phyloP scores from a whole-genome alignment of 2,888 invertebrate species.

The Spisula subtruncata region DNA sequence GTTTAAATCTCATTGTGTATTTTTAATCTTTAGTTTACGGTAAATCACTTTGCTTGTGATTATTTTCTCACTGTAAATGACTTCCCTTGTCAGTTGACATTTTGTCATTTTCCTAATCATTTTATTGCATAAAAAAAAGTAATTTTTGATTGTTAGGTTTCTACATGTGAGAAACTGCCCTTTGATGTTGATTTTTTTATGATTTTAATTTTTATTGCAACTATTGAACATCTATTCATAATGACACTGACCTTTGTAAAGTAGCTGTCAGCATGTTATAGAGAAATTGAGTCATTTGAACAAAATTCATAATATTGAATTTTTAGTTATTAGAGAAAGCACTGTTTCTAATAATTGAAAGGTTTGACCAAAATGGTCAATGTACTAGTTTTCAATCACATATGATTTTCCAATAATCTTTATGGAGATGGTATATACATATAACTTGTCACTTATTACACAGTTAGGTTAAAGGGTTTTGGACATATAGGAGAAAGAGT shows the following conservation, averaged over 20 bases:
- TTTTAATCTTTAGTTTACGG: too few relatives aligned
- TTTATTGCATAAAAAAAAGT: not conserved
- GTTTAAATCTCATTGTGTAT: too few relatives aligned
- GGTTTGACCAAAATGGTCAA: too few relatives aligned
- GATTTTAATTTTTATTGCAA: not conserved
- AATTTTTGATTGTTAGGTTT: not conserved
- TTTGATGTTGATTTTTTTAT: slow-evolving; percentile 15
- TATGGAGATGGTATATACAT: too few relatives aligned
- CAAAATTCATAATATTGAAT: not conserved
- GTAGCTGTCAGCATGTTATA: not conserved
- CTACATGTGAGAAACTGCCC: not conserved
- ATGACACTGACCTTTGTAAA: not conserved
- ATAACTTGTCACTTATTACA: too few relatives aligned
- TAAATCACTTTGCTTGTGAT: too few relatives aligned
- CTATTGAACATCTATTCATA: not conserved
- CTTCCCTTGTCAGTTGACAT: not conserved
- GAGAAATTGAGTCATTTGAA: not conserved
- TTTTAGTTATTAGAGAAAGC: too few relatives aligned
- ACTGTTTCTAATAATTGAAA: too few relatives aligned
- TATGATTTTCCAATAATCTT: too few relatives aligned
- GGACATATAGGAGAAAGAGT: not conserved
- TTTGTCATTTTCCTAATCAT: not conserved
- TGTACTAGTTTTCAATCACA: too few relatives aligned
- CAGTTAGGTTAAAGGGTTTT: not conserved
- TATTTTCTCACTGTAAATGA: too few relatives aligned